Evolutionary conservation across 2,888 invertebrate species (phyloP).

Genomic region (Lomographa bimaculata): DNA sequence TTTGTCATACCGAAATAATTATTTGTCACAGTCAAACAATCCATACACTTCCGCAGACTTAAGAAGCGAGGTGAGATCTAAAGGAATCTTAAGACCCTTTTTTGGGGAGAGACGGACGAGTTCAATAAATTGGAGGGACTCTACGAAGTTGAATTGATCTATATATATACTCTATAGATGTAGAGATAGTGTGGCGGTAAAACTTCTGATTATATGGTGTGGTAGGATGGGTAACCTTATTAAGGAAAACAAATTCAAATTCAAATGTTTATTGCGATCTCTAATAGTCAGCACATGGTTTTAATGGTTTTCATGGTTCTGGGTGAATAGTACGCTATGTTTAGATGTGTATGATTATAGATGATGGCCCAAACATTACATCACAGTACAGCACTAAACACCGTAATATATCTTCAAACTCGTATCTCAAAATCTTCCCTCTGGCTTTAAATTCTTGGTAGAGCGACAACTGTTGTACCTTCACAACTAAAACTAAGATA

Average conservation of each 20-base stretch:
- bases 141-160: conserved; percentile 47
- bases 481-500: conserved; percentile 15
- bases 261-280: no score
- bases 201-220: conserved; percentile 32
- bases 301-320: no score
- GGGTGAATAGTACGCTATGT: no score
- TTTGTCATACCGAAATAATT: conserved; percentile 25
- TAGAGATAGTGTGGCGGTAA: conserved; percentile 28
- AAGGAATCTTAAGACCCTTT: conserved; percentile 70
- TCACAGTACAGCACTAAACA: conserved; percentile 8
- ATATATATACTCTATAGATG: conserved; percentile 25
- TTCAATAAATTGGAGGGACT: conserved; percentile 72
- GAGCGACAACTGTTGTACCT: conserved; percentile 18
- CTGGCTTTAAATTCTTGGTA: conserved; percentile 19
- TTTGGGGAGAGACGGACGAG: conserved; percentile 65
- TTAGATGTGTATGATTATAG: no score
- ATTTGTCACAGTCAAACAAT: conserved; percentile 31
- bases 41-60: conserved; percentile 41
- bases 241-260: no score
- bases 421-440: conserved; percentile 18
- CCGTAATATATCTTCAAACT: conserved; percentile 10
- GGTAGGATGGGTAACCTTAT: no score
- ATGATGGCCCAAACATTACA: no score
- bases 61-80: conserved; percentile 55
- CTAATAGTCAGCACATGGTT: no score